These are phyloP conservation scores for Antigone vipio DNA, from an alignment of 2,113 vertebrate species.

Conservation along the genomic window DNA sequence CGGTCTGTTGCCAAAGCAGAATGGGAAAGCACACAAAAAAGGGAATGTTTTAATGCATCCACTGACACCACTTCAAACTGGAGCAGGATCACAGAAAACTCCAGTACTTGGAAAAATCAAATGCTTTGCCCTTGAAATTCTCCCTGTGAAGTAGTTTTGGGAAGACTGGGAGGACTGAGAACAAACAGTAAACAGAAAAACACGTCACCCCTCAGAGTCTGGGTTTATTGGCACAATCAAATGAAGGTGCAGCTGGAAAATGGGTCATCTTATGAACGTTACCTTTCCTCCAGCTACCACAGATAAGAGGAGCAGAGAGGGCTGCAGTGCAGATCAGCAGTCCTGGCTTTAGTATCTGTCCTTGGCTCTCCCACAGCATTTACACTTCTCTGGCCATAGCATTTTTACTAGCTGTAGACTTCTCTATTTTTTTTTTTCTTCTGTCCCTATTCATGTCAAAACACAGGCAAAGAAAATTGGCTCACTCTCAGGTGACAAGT, in stretches of 20 bases:
- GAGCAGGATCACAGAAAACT: slow-evolving; percentile 38
- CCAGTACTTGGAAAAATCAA: slow-evolving; percentile 13
- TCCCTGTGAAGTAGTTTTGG: background rate
- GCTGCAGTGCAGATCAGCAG: background rate
- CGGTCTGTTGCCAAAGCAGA: slow-evolving; percentile 18
- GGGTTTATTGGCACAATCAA: background rate
- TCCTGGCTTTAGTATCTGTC: background rate
- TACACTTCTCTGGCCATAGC: background rate
- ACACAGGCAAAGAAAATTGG: background rate
- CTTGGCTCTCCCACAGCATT: background rate
- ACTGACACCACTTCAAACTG: slow-evolving; percentile 43
- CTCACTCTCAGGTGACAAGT: background rate
- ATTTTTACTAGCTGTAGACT: background rate
- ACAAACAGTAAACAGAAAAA: slow-evolving; percentile 2
- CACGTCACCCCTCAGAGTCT: background rate
- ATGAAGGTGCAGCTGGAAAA: background rate
- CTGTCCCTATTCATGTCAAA: background rate
- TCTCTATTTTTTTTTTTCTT: background rate
- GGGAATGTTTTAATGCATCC: slow-evolving; percentile 47
- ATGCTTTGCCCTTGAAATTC: slow-evolving; percentile 19
- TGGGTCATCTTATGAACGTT: background rate
- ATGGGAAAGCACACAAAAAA: slow-evolving; percentile 45
- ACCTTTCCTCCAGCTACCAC: background rate
- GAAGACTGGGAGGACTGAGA: background rate
- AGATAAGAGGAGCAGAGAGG: background rate